Evolutionary conservation across 2,888 invertebrate species (phyloP), one percentile per base, ranked within the genome.

Genomic region (Hirudinaria manillensis): DNA sequence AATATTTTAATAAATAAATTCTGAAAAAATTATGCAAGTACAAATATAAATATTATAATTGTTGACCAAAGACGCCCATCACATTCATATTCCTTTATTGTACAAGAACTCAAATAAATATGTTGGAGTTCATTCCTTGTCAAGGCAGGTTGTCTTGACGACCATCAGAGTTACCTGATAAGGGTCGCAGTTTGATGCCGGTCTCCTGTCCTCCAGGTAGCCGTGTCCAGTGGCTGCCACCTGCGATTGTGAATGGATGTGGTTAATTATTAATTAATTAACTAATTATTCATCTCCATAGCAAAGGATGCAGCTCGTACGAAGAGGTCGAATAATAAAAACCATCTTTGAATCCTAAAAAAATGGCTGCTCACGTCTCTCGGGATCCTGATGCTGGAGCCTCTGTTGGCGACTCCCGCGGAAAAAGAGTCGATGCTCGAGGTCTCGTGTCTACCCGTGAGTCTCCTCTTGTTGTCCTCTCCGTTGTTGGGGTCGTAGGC

Each of bases 371-470:
- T 45, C 13, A 45, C 45, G 45, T 80, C 89, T 32, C 95, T 90
- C 7, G 96, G 96, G 85, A 97, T 96, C 80, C 98, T 90, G 85
- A 98, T 93, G 85, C 94, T 94, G 86, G 92, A 92, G 70, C 92
- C 93, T 79, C 96, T 92, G 86, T 94, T 94, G 65, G 96, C 97
- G 13, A 96, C 94, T 74, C 89, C 86, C 72, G 92, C 92, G 81
- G 94, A 94, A 86, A 99, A 99, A 86, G 97, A 94, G 85, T 94
- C 92, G 85, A 99, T 97, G 82, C 92, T 93, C 82, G 96, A 94
- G 2, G 98, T 99, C 87, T 99, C 98, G 85, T 94, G 95, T 81
- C 89, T 89, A 77, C 98, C 98, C 21, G 85, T 98, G 77, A 99
- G 88, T 79, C 98, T 90, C 79, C 97, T 90, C 85, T 93, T 94